Percentiles rank a stretch among this genome's conserved stretches.
Evolutionary conservation across 1,140 invertebrate species (phyloP).

Genomic region (Aphis craccivora): DNA sequence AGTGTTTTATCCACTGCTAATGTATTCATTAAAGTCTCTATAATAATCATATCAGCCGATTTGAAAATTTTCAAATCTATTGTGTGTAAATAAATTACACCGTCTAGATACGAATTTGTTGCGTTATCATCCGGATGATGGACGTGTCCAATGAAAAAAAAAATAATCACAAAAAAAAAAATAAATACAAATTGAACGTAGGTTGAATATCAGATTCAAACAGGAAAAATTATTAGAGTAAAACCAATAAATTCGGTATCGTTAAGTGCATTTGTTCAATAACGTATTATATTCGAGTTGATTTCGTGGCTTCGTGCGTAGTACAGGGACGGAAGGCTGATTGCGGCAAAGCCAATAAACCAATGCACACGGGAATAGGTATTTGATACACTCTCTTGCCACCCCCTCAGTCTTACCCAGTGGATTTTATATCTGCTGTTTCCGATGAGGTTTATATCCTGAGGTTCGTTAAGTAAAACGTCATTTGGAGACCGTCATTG

Average conservation of each 20-base stretch:
- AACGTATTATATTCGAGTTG: background rate
- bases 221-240: background rate
- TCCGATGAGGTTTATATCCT: background rate
- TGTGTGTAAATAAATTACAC: background rate
- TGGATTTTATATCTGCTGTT: background rate
- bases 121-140: background rate
- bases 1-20: background rate
- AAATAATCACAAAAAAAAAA: background rate
- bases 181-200: background rate
- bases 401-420: background rate
- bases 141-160: background rate
- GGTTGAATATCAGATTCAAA: background rate
- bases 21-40: background rate
- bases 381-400: background rate
- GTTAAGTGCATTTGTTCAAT: constrained; percentile 20
- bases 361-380: constrained; percentile 15
- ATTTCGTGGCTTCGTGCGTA: background rate
- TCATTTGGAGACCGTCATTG: background rate
- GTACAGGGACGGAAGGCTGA: background rate
- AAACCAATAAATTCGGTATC: constrained; percentile 18
- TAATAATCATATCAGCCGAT: background rate
- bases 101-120: background rate
- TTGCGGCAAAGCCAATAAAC: constrained; percentile 33
- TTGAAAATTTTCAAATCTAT: background rate
- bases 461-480: constrained; percentile 7